Percentiles rank a stretch among this genome's conserved stretches.
Conservation (phyloP, 2,797 vertebrate species). For the Phataginus tetradactyla region DNA sequence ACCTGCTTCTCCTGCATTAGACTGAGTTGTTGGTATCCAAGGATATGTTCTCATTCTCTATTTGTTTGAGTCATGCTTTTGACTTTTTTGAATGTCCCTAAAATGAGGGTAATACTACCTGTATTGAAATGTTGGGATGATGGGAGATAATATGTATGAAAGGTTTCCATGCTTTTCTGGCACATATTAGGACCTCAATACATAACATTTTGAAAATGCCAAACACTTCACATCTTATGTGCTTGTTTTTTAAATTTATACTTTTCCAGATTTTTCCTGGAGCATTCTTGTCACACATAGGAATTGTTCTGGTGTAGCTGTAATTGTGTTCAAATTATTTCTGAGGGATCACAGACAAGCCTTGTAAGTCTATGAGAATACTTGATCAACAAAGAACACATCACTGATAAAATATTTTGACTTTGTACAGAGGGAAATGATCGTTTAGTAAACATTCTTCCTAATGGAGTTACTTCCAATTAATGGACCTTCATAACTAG, state of each 20-base stretch:
- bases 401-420: not conserved
- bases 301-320: not conserved
- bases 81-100: not conserved
- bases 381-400: not conserved
- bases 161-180: not conserved
- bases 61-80: not conserved
- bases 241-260: constrained; percentile 3
- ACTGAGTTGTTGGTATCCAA: not conserved
- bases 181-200: not conserved
- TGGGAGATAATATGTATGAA: not conserved
- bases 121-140: not conserved
- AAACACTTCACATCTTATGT: not conserved
- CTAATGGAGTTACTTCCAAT: not conserved
- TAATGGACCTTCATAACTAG: not conserved
- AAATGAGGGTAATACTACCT: not conserved
- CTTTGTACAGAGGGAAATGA: not conserved
- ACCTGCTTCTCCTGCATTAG: not conserved
- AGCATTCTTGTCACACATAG: not conserved
- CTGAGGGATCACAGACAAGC: not conserved
- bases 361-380: not conserved
- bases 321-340: not conserved
- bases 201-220: not conserved
- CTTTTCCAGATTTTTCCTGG: not conserved
- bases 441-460: not conserved
- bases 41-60: not conserved